Percentiles rank a stretch among this genome's conserved stretches.
Conservation (phyloP, 2,888 invertebrate species). For the Conops quadrifasciatus region DNA sequence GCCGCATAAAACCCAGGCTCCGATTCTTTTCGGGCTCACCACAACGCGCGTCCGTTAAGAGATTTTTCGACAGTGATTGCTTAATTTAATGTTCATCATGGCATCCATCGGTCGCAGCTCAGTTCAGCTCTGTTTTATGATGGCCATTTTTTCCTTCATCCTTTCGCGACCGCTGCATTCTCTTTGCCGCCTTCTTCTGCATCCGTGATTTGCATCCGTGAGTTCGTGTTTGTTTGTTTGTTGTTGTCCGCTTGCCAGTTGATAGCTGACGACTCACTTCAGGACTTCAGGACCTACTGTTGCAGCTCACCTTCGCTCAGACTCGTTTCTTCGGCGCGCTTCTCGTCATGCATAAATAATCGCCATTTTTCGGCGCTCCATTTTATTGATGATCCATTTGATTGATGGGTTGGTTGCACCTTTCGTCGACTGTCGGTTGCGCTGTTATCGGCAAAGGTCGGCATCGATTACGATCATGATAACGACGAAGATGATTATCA, state of each 20-base stretch:
- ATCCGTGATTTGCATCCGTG: constrained; percentile 35
- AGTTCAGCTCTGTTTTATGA: neutral
- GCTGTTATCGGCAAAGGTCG: constrained; percentile 13
- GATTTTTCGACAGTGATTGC: constrained; percentile 58
- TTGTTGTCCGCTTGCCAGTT: neutral
- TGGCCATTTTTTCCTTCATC: neutral
- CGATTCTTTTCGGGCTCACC: constrained; percentile 44
- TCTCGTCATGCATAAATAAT: constrained; percentile 61
- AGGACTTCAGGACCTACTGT: constrained; percentile 38
- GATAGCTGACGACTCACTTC: constrained; percentile 31
- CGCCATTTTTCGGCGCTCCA: constrained; percentile 34
- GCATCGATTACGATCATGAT: too few species aligned
- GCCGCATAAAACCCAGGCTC: neutral
- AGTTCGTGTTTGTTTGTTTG: constrained; percentile 6
- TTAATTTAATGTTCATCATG: constrained; percentile 52
- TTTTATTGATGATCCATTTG: constrained; percentile 43
- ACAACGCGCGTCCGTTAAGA: constrained; percentile 48
- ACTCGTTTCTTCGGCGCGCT: constrained; percentile 42
- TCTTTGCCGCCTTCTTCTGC: neutral
- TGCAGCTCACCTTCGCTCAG: neutral
- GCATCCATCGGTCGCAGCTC: constrained; percentile 37
- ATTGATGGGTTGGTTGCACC: constrained; percentile 51
- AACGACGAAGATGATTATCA: too few species aligned
- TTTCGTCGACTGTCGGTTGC: constrained; percentile 33
- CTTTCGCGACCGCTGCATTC: neutral